Conservation (phyloP, 2,888 invertebrate species). For the Bombylius discolor region DNA sequence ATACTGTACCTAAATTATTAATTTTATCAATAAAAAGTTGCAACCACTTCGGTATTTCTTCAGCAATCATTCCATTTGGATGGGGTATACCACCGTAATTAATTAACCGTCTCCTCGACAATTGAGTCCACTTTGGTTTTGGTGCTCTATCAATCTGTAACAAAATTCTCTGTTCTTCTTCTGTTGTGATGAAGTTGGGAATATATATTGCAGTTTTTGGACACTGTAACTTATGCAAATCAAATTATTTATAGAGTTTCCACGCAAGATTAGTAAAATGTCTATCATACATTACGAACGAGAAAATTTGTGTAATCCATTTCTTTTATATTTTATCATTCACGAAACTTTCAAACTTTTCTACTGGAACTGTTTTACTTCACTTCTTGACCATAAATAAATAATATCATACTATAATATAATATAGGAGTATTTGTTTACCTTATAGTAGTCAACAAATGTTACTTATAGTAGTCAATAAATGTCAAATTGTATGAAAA, state of each 20-base stretch:
- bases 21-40: conserved; percentile 57
- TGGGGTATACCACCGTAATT: conserved; percentile 97
- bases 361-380: too few species aligned
- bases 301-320: conserved; percentile 11
- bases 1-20: conserved; percentile 39
- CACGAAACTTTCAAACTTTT: too few species aligned
- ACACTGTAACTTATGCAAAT: conserved; percentile 19
- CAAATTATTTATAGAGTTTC: too few species aligned
- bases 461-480: too few species aligned
- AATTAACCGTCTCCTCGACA: conserved; percentile 82
- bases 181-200: conserved; percentile 68
- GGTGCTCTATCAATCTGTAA: conserved; percentile 66
- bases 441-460: too few species aligned
- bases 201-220: conserved; percentile 49
- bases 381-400: too few species aligned
- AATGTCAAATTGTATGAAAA: too few species aligned
- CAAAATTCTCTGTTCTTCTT: conserved; percentile 59
- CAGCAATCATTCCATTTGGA: conserved; percentile 83
- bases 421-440: too few species aligned
- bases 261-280: background rate
- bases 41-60: conserved; percentile 79
- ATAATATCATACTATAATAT: too few species aligned
- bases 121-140: conserved; percentile 90
- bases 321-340: too few species aligned
- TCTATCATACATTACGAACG: conserved; percentile 7